Evolutionary conservation across 2,797 vertebrate species (phyloP), one percentile per base, ranked within the genome.

Genomic region (Pseudotriccus pelzelni): DNA sequence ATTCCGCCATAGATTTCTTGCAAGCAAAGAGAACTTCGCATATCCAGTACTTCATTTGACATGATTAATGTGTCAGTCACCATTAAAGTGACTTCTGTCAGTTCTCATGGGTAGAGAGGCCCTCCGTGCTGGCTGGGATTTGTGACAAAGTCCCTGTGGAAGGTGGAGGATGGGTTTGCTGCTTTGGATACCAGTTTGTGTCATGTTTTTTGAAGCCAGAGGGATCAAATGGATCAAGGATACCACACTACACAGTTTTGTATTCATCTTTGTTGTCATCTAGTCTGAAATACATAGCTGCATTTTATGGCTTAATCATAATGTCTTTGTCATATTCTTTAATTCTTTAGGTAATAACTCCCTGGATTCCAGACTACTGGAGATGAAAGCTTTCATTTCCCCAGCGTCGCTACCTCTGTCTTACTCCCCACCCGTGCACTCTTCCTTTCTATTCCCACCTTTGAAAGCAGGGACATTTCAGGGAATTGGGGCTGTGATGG

Each of bases 221-320:
- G 49, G 92, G 87, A 92, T 96, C 89, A 96, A 93, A 89, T 96
- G 93, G 58, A 91, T 95, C 87, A 85, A 74, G 87, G 83, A 36
- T 22, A 69, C 95, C 72, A 84, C 70, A 36, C 84, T 93, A 73
- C 90, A 68, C 64, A 78, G 84, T 91, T 96, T 93, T 93, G 85
- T 94, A 82, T 94, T 96, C 87, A 92, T 93, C 87, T 97, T 75
- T 95, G 73, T 89, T 93, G 84, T 94, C 94, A 70, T 94, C 89
- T 82, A 82, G 84, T 79, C 92, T 96, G 86, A 97, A 95, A 90
- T 87, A 96, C 68, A 86, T 87, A 58, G 93, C 84, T 94, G 84
- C 90, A 37, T 96, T 92, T 95, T 96, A 93, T 80, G 80, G 84
- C 84, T 90, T 90, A 64, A 84, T 94, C 76, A 89, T 77, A 82